Evolutionary conservation across 2,888 invertebrate genomes (phyloP).

Genomic region (Ochropleura plecta): DNA sequence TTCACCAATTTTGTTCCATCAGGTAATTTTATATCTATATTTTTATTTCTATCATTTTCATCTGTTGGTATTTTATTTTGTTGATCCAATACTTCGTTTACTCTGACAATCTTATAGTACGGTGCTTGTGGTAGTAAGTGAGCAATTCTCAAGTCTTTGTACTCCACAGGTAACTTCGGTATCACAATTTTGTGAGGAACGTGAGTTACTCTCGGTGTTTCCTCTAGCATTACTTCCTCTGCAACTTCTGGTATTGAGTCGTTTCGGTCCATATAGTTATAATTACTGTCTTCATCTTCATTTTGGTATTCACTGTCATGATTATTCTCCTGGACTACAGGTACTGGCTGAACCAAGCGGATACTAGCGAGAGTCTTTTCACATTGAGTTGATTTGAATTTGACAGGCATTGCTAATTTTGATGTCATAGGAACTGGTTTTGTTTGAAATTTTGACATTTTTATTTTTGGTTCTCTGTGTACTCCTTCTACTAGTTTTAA

Average conservation of each 20-base stretch:
- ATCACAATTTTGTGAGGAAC: slow-evolving; percentile 73
- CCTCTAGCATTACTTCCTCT: slow-evolving; percentile 81
- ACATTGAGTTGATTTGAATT: slow-evolving; percentile 66
- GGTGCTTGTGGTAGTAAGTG: slow-evolving; percentile 81
- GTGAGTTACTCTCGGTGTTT: slow-evolving; percentile 53
- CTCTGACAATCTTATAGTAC: slow-evolving; percentile 83
- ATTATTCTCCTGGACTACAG: slow-evolving; percentile 22
- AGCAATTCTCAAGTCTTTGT: slow-evolving; percentile 77
- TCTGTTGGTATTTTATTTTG: neutral
- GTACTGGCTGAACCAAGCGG: slow-evolving; percentile 65
- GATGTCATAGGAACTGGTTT: slow-evolving; percentile 15
- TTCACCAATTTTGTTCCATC: slow-evolving; percentile 81
- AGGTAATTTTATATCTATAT: slow-evolving; percentile 68
- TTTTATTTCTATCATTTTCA: neutral
- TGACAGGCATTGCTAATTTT: slow-evolving; percentile 77
- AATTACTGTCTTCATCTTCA: slow-evolving; percentile 32
- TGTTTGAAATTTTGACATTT: slow-evolving; percentile 74
- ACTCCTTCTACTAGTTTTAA: slow-evolving; percentile 63
- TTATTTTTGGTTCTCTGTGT: slow-evolving; percentile 69
- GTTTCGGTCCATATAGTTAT: slow-evolving; percentile 56
- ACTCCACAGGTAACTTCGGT: slow-evolving; percentile 73
- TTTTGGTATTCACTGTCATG: slow-evolving; percentile 46
- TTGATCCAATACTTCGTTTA: slow-evolving; percentile 71
- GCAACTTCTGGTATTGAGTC: slow-evolving; percentile 81
- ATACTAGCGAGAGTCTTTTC: slow-evolving; percentile 70